Percentiles rank a stretch among this genome's conserved stretches.
These are phyloP conservation scores for Drosophila funebris DNA, from an alignment of 1,140 invertebrate species.

Conservation along the genomic window DNA sequence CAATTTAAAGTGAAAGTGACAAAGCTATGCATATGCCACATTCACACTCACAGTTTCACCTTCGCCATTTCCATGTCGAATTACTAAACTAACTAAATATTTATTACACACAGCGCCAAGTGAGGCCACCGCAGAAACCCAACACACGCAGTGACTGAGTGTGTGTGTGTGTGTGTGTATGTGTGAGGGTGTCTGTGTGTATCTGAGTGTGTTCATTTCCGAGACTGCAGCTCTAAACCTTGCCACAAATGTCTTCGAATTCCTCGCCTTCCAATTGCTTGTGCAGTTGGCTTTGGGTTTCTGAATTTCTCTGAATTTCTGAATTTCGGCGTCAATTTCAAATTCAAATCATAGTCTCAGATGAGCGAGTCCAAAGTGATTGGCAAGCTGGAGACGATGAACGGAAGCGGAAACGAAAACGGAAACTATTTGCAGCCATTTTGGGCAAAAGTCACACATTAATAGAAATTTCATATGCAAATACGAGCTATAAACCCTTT, in stretches of 20 bases:
- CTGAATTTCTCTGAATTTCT: too few species aligned
- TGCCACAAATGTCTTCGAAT: slow-evolving; percentile 46
- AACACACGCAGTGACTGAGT: slow-evolving; percentile 27
- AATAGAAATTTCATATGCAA: slow-evolving; percentile 78
- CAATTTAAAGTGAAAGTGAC: slow-evolving; percentile 28
- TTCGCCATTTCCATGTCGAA: neutral
- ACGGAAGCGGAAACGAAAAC: slow-evolving; percentile 38
- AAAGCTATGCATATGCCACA: neutral
- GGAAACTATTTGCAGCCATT: slow-evolving; percentile 80
- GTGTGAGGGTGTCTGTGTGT: slow-evolving; percentile 23
- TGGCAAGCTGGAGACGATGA: slow-evolving; percentile 20
- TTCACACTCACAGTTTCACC: neutral
- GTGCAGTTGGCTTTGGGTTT: slow-evolving; percentile 11
- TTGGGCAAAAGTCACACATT: slow-evolving; percentile 46
- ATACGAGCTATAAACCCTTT: slow-evolving; percentile 39
- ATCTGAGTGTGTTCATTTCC: slow-evolving; percentile 73
- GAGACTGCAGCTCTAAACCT: slow-evolving; percentile 40
- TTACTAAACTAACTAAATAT: neutral
- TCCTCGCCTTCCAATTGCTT: slow-evolving; percentile 42
- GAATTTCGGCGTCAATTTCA: slow-evolving; percentile 25
- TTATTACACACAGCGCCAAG: slow-evolving; percentile 18
- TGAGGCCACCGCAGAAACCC: slow-evolving; percentile 55
- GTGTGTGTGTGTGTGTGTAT: slow-evolving; percentile 3
- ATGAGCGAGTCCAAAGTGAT: slow-evolving; percentile 41
- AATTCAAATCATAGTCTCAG: slow-evolving; percentile 45